phyloP scores from a whole-genome alignment of 2,113 vertebrate genomes.

The Corythaixoides concolor region DNA sequence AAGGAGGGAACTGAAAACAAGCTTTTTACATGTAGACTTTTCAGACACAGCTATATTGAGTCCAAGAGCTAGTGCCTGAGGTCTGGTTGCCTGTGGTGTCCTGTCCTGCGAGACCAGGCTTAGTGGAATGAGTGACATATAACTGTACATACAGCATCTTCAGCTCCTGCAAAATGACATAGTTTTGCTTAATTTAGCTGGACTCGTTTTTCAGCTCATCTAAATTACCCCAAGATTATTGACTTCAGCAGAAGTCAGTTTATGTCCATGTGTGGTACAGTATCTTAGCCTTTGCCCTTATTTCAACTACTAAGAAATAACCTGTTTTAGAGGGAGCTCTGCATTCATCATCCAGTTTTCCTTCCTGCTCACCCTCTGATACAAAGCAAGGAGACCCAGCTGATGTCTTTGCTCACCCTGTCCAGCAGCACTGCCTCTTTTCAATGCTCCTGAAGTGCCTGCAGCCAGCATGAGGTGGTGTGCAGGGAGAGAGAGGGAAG shows the following conservation, averaged over 20 bases:
- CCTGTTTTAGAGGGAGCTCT: neutral
- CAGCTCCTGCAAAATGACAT: neutral
- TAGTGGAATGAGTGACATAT: neutral
- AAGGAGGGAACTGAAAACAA: neutral
- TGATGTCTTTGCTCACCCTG: neutral
- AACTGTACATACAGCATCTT: neutral
- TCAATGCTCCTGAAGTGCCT: rapidly evolving
- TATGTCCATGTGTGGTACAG: neutral
- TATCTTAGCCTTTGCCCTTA: neutral
- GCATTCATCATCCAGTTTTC: neutral
- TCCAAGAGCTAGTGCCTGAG: neutral
- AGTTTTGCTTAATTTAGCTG: neutral
- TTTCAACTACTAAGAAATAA: neutral
- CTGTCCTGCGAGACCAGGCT: neutral
- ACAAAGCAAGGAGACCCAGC: rapidly evolving
- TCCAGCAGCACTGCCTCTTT: rapidly evolving
- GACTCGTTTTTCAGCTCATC: neutral
- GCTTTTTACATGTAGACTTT: neutral
- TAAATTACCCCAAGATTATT: neutral
- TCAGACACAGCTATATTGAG: neutral
- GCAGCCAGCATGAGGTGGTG: rapidly evolving
- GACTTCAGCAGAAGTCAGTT: neutral
- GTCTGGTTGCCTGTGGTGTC: neutral
- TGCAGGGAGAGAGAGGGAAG: neutral
- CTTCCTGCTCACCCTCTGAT: neutral